phyloP scores from a whole-genome alignment of 2,797 vertebrate genomes.

The Calcarius lapponicus region DNA sequence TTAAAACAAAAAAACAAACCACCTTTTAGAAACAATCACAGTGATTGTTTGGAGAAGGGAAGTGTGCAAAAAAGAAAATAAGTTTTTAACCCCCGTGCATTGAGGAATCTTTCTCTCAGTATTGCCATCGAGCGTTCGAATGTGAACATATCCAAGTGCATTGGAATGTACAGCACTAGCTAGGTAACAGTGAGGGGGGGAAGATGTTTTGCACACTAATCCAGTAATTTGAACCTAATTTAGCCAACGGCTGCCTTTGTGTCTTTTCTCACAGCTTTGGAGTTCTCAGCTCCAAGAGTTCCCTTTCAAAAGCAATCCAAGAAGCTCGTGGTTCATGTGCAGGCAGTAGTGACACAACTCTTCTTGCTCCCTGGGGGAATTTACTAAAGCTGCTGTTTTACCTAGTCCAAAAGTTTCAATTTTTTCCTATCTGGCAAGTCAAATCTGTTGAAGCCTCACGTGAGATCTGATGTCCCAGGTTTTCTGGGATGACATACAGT shows the following conservation, averaged over 20 bases:
- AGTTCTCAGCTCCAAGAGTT: slow-evolving; percentile 61
- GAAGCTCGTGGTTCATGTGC: slow-evolving; percentile 55
- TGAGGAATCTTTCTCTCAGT: slow-evolving; percentile 33
- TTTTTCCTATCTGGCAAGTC: slow-evolving; percentile 63
- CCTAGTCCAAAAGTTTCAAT: slow-evolving; percentile 72
- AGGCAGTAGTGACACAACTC: slow-evolving; percentile 61
- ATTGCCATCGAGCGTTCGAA: slow-evolving; percentile 49
- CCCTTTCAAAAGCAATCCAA: slow-evolving; percentile 59
- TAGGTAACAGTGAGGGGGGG: not conserved
- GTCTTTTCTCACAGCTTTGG: slow-evolving; percentile 65
- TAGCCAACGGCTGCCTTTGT: slow-evolving; percentile 67
- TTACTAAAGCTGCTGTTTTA: slow-evolving; percentile 75
- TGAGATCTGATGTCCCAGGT: not conserved
- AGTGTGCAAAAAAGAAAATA: slow-evolving; percentile 62
- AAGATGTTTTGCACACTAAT: slow-evolving; percentile 59
- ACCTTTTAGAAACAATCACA: slow-evolving; percentile 63
- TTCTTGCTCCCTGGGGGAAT: slow-evolving; percentile 63
- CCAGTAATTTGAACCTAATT: slow-evolving; percentile 38
- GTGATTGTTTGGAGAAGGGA: slow-evolving; percentile 54
- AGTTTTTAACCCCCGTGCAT: slow-evolving; percentile 47
- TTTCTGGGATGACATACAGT: slow-evolving; percentile 20
- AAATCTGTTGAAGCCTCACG: slow-evolving; percentile 48
- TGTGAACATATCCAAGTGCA: slow-evolving; percentile 46
- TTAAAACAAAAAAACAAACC: slow-evolving; percentile 13
- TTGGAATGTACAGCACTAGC: slow-evolving; percentile 61